These are phyloP conservation scores for Exephanes ischioxanthus DNA, from an alignment of 2,888 invertebrate genomes.

Conservation along the genomic window DNA sequence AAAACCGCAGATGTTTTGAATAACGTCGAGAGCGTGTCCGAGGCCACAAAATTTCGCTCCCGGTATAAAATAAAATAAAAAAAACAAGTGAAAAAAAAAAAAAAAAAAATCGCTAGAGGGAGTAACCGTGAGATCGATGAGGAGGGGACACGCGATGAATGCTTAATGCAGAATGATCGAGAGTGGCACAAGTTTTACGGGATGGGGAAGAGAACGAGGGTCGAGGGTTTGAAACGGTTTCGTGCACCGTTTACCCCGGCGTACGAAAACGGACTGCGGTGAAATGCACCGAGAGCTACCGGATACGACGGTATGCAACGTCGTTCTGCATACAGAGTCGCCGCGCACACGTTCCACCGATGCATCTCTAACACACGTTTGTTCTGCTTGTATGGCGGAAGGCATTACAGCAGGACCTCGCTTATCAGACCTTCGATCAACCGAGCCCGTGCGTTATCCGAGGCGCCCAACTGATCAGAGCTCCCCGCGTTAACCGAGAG, in stretches of 20 bases:
- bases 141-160: not conserved
- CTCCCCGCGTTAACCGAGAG: no score
- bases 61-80: not conserved
- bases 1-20: constrained; percentile 30
- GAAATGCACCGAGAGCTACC: constrained; percentile 68
- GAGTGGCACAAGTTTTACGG: not conserved
- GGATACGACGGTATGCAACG: not conserved
- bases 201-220: not conserved
- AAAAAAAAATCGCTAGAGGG: not conserved
- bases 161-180: not conserved
- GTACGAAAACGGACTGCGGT: constrained; percentile 72
- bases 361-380: not conserved
- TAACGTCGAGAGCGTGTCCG: not conserved
- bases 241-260: constrained; percentile 61
- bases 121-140: not conserved
- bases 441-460: no score
- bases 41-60: not conserved
- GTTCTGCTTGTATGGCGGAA: not conserved
- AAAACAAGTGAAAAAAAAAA: not conserved
- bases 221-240: not conserved
- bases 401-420: not conserved
- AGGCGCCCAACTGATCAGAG: no score
- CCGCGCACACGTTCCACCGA: not conserved
- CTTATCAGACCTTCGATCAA: no score
- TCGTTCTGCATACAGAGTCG: not conserved